Conservation (phyloP, 1,140 invertebrate species). For the Pseudomyrmex sp. region DNA sequence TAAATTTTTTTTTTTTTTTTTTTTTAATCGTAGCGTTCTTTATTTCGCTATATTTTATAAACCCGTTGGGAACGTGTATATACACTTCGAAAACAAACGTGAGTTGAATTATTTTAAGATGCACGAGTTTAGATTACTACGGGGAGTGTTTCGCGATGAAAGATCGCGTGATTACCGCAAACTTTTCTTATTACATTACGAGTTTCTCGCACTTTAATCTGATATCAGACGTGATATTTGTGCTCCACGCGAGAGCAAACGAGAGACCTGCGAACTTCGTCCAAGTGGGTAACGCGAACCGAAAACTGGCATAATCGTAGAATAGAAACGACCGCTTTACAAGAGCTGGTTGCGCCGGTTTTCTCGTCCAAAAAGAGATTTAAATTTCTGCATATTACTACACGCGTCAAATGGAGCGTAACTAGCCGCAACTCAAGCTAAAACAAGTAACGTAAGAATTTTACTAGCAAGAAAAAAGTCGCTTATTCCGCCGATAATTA, state of each 20-base stretch:
- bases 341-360: not conserved
- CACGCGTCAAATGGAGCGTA: not conserved
- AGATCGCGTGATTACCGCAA: constrained; percentile 1
- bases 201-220: constrained; percentile 18
- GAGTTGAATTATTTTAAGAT: not conserved
- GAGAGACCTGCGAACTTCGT: constrained; percentile 23
- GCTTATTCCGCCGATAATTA: not conserved
- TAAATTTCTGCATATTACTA: not conserved
- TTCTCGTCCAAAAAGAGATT: not conserved
- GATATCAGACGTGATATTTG: constrained; percentile 16
- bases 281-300: not conserved
- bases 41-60: not conserved
- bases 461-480: not conserved
- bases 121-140: constrained; percentile 11
- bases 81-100: not conserved
- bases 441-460: not conserved
- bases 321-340: constrained; percentile 5
- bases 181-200: constrained; percentile 15
- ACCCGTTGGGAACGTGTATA: not conserved
- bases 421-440: not conserved
- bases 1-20: constrained; percentile 5
- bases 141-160: not conserved
- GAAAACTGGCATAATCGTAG: not conserved
- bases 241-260: not conserved
- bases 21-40: not conserved